Evolutionary conservation across 2,888 invertebrate species (phyloP).

Genomic region (Trisateles emortualis): DNA sequence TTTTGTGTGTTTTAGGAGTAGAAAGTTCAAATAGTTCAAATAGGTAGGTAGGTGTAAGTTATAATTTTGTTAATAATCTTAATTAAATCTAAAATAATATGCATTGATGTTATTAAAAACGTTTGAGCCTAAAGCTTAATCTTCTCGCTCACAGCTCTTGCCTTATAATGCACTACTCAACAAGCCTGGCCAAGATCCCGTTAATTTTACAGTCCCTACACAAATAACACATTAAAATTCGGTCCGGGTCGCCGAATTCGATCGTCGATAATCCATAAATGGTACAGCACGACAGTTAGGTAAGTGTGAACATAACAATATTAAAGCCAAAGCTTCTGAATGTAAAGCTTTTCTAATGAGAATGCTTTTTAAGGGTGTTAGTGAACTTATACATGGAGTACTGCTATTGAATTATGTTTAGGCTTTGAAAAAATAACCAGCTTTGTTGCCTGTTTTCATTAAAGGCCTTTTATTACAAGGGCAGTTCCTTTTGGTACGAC

Average conservation of each 20-base stretch:
- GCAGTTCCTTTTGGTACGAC: too few species aligned
- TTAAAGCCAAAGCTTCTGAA: slow-evolving; percentile 17
- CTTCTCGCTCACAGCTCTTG: neutral
- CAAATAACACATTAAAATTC: slow-evolving; percentile 73
- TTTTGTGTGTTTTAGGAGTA: too few species aligned
- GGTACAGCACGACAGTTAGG: slow-evolving; percentile 53
- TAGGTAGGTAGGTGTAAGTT: too few species aligned
- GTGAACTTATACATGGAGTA: slow-evolving; percentile 9
- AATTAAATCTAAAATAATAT: neutral
- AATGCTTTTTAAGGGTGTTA: slow-evolving; percentile 1
- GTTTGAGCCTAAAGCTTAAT: neutral
- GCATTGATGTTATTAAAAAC: neutral
- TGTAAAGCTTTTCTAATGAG: slow-evolving; percentile 14
- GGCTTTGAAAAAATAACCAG: too few species aligned
- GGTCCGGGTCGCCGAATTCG: slow-evolving; percentile 62
- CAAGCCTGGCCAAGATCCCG: slow-evolving; percentile 65
- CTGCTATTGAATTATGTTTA: too few species aligned
- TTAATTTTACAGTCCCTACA: slow-evolving; percentile 72
- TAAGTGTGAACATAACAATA: slow-evolving; percentile 38
- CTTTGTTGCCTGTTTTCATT: too few species aligned
- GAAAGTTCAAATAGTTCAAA: too few species aligned
- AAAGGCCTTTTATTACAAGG: too few species aligned
- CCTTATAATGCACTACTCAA: slow-evolving; percentile 46
- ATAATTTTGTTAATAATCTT: too few species aligned
- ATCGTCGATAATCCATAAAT: slow-evolving; percentile 61